Percentiles rank a stretch among this genome's conserved stretches.
Evolutionary conservation across 2,888 invertebrate genomes (phyloP).

Genomic region (Hirtodrosophila cameraria): DNA sequence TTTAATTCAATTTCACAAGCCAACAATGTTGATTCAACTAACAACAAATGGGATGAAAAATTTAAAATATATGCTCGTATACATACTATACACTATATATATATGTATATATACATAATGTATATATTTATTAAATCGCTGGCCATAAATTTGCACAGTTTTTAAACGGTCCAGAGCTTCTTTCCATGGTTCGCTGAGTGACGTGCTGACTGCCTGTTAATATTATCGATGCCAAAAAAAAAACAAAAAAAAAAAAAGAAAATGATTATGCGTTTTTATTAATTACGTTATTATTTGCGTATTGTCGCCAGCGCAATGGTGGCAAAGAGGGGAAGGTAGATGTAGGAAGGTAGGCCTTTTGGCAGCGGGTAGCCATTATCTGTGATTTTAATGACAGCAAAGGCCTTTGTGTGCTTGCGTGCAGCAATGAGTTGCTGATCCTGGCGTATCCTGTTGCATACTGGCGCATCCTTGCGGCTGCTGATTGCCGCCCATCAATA

Average conservation of each 20-base stretch:
- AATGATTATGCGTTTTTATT: slow-evolving; percentile 60
- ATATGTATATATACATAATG: too few relatives aligned
- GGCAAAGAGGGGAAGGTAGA: neutral
- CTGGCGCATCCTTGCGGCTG: slow-evolving; percentile 38
- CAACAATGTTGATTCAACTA: slow-evolving; percentile 42
- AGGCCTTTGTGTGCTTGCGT: slow-evolving; percentile 17
- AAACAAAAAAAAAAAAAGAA: neutral
- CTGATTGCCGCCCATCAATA: slow-evolving; percentile 61
- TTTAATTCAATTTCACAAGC: slow-evolving; percentile 51
- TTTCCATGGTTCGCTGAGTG: slow-evolving; percentile 20
- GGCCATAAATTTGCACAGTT: slow-evolving; percentile 31
- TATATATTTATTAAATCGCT: slow-evolving; percentile 17
- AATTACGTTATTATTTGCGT: slow-evolving; percentile 73
- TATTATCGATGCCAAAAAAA: slow-evolving; percentile 50
- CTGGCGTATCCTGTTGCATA: slow-evolving; percentile 19
- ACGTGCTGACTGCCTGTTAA: slow-evolving; percentile 60
- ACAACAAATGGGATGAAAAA: slow-evolving; percentile 24
- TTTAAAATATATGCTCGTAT: too few relatives aligned
- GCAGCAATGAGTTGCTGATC: slow-evolving; percentile 17
- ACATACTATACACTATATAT: neutral
- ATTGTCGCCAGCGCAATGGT: slow-evolving; percentile 54
- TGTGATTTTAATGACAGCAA: slow-evolving; percentile 46
- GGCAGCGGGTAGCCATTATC: slow-evolving; percentile 33
- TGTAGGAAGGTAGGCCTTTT: slow-evolving; percentile 6
- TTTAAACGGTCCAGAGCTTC: slow-evolving; percentile 16